Evolutionary conservation across 2,888 invertebrate genomes (phyloP).

Genomic region (Lypha dubia): DNA sequence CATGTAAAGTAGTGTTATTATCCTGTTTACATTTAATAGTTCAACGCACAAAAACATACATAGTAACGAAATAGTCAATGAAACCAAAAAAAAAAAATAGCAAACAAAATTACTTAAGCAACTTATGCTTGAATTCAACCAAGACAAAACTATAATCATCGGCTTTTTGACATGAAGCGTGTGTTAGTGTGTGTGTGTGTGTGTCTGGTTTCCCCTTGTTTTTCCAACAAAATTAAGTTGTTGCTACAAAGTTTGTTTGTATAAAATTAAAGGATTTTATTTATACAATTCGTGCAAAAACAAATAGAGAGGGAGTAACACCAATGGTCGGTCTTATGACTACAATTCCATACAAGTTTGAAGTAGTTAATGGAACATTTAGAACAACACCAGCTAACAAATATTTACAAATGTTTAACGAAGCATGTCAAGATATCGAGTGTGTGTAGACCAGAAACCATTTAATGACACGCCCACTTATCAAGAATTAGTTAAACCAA

Average conservation of each 20-base stretch:
- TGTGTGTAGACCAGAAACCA: constrained; percentile 49
- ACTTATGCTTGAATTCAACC: constrained; percentile 28
- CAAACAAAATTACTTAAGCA: constrained; percentile 36
- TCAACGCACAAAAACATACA: neutral
- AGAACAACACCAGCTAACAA: constrained; percentile 51
- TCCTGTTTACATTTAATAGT: constrained; percentile 22
- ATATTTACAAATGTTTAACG: constrained; percentile 45
- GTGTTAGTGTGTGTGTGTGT: no score
- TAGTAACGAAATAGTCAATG: neutral
- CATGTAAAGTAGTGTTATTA: constrained; percentile 50
- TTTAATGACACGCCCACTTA: constrained; percentile 74
- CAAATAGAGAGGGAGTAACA: constrained; percentile 26
- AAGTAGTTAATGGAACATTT: constrained; percentile 70
- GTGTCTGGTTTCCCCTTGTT: constrained; percentile 14
- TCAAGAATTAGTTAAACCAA: constrained; percentile 71
- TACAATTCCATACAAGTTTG: constrained; percentile 38
- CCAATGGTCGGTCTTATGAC: constrained; percentile 38
- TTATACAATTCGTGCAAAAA: neutral
- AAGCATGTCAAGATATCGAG: constrained; percentile 44
- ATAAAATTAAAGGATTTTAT: constrained; percentile 54
- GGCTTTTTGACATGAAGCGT: constrained; percentile 65
- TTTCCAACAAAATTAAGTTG: constrained; percentile 54
- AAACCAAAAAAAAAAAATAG: constrained; percentile 7
- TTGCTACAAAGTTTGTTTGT: constrained; percentile 46
- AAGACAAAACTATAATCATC: constrained; percentile 60